Evolutionary conservation across 2,888 invertebrate species (phyloP), one percentile per base, ranked within the genome.

Genomic region (Troglohyphantes excavatus): DNA sequence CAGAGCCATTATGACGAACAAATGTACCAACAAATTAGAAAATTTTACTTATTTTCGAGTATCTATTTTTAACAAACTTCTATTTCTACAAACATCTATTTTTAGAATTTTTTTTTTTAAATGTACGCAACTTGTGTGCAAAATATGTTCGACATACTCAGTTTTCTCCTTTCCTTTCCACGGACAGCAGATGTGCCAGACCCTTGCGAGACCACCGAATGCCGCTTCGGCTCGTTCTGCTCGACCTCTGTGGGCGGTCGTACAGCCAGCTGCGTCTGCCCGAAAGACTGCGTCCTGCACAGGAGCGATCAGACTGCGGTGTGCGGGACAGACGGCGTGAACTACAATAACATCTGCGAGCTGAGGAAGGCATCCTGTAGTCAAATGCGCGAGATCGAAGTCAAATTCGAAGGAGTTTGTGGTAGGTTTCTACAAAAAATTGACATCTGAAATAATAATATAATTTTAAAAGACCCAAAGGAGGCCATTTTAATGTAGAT

Each of bases 201-300:
- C 93, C 96, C 97, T 0, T 97, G 97, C 93, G 94, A 95, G 59
- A 95, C 95, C 88, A 95, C 95, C 92, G 94, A 94, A 19, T 97
- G 97, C 93, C 95, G 95, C 86, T 95, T 95, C 91, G 96, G 96
- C 0, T 96, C 96, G 0, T 94, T 95, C 73, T 97, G 97, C 93
- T 95, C 95, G 84, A 92, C 94, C 68, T 94, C 94, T 23, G 93
- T 94, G 79, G 96, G 97, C 94, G 97, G 97, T 61, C 95, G 95
- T 84, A 95, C 95, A 79, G 95, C 96, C 92, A 95, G 95, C 93
- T 97, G 97, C 94, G 95, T 96, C 93, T 97, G 97, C 93, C 95
- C 96, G 63, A 95, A 95, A 85, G 95, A 95, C 90, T 97, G 97
- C 93, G 96, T 95, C 93, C 96, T 96, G 94, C 97, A 97, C 94